These are phyloP conservation scores for Antennarius striatus DNA, from an alignment of 2,113 vertebrate species.

Conservation along the genomic window DNA sequence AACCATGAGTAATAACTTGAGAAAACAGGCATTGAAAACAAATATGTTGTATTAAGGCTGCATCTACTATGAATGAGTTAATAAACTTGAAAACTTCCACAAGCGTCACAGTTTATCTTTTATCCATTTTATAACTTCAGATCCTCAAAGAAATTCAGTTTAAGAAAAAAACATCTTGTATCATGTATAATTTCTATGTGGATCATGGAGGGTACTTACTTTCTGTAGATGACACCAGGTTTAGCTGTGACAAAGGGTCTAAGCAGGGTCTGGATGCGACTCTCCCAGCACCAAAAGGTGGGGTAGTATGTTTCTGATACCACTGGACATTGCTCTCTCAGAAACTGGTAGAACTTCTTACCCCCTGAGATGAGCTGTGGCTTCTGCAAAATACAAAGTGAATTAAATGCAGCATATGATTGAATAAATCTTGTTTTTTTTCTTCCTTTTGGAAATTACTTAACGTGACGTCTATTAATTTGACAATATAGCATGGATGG, in stretches of 20 bases:
- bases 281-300: slow-evolving; percentile 99
- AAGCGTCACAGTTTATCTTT: not conserved
- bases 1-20: slow-evolving; percentile 29
- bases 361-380: slow-evolving; percentile 92
- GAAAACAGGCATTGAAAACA: slow-evolving; percentile 3
- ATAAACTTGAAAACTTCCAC: not conserved
- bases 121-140: not conserved
- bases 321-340: slow-evolving; percentile 91
- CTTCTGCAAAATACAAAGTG: slow-evolving; percentile 81
- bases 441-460: too few relatives aligned
- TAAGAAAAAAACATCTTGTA: not conserved
- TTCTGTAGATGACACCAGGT: slow-evolving; percentile 90
- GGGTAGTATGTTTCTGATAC: slow-evolving; percentile 98
- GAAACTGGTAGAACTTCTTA: slow-evolving; percentile 89
- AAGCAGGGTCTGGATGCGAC: slow-evolving; percentile 91
- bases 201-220: slow-evolving; percentile 80
- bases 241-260: slow-evolving; percentile 95
- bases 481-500: not conserved
- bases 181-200: not conserved
- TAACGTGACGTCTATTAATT: not conserved
- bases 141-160: too few relatives aligned
- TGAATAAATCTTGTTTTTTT: not conserved
- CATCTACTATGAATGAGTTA: not conserved
- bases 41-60: not conserved
- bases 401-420: not conserved